Conservation (phyloP, 1,140 invertebrate genomes). For the Neodiprion lecontei region DNA sequence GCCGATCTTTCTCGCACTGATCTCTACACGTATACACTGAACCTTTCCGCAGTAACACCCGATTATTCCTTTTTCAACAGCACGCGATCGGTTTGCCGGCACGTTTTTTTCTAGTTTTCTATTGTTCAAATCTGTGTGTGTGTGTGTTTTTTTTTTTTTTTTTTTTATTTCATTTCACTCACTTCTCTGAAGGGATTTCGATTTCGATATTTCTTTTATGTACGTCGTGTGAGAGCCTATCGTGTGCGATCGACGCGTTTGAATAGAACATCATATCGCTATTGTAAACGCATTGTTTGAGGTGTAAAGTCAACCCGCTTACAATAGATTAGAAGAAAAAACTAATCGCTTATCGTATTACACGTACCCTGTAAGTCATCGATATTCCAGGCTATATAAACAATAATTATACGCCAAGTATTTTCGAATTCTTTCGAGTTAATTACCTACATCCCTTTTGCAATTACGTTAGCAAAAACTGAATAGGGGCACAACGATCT, state of each 20-base stretch:
- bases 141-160: conserved; percentile 11
- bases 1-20: conserved; percentile 5
- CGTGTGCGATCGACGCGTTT: background rate
- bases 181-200: conserved; percentile 26
- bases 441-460: too few relatives aligned
- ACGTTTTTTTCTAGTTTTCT: conserved; percentile 16
- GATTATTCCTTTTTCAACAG: conserved; percentile 27
- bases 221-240: background rate
- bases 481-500: too few relatives aligned
- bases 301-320: too few relatives aligned
- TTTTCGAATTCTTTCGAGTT: too few relatives aligned
- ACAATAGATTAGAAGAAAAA: too few relatives aligned
- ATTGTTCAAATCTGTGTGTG: background rate
- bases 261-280: too few relatives aligned
- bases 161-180: background rate
- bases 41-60: conserved; percentile 23
- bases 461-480: too few relatives aligned
- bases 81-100: conserved; percentile 35
- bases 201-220: conserved; percentile 16
- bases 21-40: conserved; percentile 18
- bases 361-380: too few relatives aligned
- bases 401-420: too few relatives aligned
- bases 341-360: too few relatives aligned
- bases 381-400: too few relatives aligned
- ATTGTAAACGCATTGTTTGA: too few relatives aligned